phyloP scores from a whole-genome alignment of 2,113 vertebrate genomes.

The Oryzias melastigma region DNA sequence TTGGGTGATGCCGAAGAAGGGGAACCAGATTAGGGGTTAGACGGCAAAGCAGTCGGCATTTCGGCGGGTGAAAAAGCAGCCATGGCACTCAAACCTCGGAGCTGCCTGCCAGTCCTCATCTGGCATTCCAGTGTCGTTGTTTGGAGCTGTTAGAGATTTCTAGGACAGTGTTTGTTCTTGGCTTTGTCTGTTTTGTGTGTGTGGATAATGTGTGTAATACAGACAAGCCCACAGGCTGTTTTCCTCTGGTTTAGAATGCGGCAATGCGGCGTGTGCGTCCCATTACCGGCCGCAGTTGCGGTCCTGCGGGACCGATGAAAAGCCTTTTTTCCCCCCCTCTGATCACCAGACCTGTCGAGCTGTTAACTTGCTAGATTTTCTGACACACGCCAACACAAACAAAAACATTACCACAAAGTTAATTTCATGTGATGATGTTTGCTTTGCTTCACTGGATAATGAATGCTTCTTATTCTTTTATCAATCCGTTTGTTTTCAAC shows the following conservation, averaged over 20 bases:
- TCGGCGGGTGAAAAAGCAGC: constrained; percentile 37
- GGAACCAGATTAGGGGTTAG: constrained; percentile 53
- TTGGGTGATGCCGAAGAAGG: constrained; percentile 43
- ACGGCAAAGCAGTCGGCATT: constrained; percentile 28
- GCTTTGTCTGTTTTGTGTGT: constrained; percentile 39
- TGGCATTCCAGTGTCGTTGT: constrained; percentile 38
- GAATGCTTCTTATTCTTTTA: constrained; percentile 32
- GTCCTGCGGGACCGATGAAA: constrained; percentile 70
- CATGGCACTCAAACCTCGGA: constrained; percentile 23
- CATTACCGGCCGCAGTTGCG: constrained; percentile 58
- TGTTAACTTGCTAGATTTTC: constrained; percentile 43
- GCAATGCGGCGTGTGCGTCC: constrained; percentile 61
- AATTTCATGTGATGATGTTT: constrained; percentile 57
- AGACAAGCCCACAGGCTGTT: constrained; percentile 63
- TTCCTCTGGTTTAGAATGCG: constrained; percentile 60
- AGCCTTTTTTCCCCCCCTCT: constrained; percentile 50
- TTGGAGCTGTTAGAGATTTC: constrained; percentile 49
- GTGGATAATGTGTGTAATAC: constrained; percentile 45
- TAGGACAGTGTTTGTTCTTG: constrained; percentile 55
- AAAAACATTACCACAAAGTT: constrained; percentile 44
- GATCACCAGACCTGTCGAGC: constrained; percentile 61
- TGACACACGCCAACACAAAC: constrained; percentile 32
- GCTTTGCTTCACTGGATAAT: constrained; percentile 42
- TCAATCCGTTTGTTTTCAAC: constrained; percentile 18
- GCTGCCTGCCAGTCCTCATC: constrained; percentile 25